phyloP scores from a whole-genome alignment of 2,113 vertebrate genomes.

The Dasyprocta punctata region DNA sequence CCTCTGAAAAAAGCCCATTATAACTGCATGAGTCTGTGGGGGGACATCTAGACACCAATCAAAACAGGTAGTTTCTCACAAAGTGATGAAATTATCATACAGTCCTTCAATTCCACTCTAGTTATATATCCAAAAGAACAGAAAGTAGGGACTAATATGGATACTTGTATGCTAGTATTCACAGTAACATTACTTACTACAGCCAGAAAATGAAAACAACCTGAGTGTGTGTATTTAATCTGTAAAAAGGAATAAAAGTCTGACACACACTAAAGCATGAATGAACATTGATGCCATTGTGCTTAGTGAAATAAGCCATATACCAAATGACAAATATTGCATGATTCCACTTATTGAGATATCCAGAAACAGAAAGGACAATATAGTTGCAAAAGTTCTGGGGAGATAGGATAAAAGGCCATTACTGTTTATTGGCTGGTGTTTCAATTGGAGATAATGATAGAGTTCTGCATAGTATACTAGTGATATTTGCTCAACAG shows the following conservation, averaged over 20 bases:
- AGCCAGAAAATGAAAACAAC: not conserved
- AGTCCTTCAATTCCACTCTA: not conserved
- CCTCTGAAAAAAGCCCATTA: not conserved
- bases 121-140: not conserved
- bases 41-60: not conserved
- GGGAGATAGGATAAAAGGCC: not conserved
- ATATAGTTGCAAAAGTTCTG: not conserved
- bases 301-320: not conserved
- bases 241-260: not conserved
- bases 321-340: not conserved
- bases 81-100: not conserved
- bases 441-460: not conserved
- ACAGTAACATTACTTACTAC: not conserved
- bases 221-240: not conserved
- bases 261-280: not conserved
- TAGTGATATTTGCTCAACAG: not conserved
- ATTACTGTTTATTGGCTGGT: not conserved
- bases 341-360: not conserved
- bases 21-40: not conserved
- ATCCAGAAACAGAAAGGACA: not conserved
- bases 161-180: not conserved
- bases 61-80: not conserved
- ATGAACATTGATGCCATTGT: not conserved
- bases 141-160: not conserved
- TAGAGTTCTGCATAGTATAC: not conserved